phyloP scores from a whole-genome alignment of 2,888 invertebrate species.

The Idaea aversata region DNA sequence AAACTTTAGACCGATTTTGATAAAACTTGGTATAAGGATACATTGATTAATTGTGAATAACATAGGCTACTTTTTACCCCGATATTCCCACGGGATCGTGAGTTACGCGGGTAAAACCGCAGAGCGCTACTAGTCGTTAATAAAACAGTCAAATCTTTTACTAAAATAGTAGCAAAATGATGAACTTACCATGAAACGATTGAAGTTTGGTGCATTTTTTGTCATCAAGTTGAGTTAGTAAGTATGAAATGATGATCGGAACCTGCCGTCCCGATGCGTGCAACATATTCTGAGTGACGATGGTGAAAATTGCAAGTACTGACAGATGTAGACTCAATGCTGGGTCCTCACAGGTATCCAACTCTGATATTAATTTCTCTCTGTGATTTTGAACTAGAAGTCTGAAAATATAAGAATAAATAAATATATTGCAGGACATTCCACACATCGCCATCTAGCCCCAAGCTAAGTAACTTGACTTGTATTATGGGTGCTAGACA shows the following conservation, averaged over 20 bases:
- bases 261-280: slow-evolving; percentile 98
- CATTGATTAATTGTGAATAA: too few species aligned
- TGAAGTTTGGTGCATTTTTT: slow-evolving; percentile 84
- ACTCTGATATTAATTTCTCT: slow-evolving; percentile 88
- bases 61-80: too few species aligned
- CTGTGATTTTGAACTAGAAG: slow-evolving; percentile 88
- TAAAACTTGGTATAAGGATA: too few species aligned
- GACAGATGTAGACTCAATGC: slow-evolving; percentile 89
- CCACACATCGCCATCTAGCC: too few species aligned
- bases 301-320: slow-evolving; percentile 88
- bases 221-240: slow-evolving; percentile 84
- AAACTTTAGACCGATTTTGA: too few species aligned
- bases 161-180: neutral
- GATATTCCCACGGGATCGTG: too few species aligned
- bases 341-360: slow-evolving; percentile 87
- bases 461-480: slow-evolving; percentile 2
- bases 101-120: neutral
- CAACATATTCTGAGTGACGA: slow-evolving; percentile 88
- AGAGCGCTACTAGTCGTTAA: too few species aligned
- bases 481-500: neutral
- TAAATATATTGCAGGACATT: neutral
- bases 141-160: too few species aligned
- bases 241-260: slow-evolving; percentile 86
- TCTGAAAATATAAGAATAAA: slow-evolving; percentile 62
- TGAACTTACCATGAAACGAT: slow-evolving; percentile 86